Conservation (phyloP, 2,797 vertebrate genomes). For the Acanthiza pusilla region DNA sequence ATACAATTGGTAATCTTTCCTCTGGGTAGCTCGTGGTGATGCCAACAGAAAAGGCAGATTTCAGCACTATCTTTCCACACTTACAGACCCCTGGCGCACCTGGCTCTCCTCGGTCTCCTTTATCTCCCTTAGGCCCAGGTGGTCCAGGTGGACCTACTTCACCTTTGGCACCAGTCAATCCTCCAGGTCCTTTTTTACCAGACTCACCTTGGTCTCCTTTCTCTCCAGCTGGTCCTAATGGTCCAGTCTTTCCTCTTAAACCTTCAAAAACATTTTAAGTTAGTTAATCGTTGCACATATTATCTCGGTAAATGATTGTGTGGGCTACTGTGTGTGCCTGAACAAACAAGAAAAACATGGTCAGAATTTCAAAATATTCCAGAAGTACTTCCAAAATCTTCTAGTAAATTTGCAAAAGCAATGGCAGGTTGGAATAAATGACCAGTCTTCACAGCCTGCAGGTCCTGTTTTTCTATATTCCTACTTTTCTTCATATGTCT, state of each 20-base stretch:
- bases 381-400: background rate
- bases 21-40: slow-evolving; percentile 96
- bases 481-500: background rate
- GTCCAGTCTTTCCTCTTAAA: slow-evolving; percentile 87
- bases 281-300: background rate
- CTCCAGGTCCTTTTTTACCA: slow-evolving; percentile 90
- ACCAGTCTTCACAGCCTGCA: background rate
- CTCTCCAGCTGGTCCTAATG: slow-evolving; percentile 83
- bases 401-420: background rate
- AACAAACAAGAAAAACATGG: background rate
- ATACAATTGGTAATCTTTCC: slow-evolving; percentile 89
- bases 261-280: slow-evolving; percentile 80
- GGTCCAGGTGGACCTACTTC: slow-evolving; percentile 77
- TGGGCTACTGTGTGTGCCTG: slow-evolving; percentile 9
- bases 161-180: slow-evolving; percentile 80
- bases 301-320: background rate
- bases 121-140: slow-evolving; percentile 84
- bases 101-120: slow-evolving; percentile 81
- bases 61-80: slow-evolving; percentile 90
- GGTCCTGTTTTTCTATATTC: background rate
- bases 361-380: background rate
- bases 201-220: slow-evolving; percentile 87
- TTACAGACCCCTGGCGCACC: slow-evolving; percentile 86
- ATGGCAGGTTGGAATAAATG: background rate
- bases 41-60: slow-evolving; percentile 93